Evolutionary conservation across 2,113 vertebrate genomes (phyloP), one percentile per base, ranked within the genome.

Genomic region (Rhombomys opimus): DNA sequence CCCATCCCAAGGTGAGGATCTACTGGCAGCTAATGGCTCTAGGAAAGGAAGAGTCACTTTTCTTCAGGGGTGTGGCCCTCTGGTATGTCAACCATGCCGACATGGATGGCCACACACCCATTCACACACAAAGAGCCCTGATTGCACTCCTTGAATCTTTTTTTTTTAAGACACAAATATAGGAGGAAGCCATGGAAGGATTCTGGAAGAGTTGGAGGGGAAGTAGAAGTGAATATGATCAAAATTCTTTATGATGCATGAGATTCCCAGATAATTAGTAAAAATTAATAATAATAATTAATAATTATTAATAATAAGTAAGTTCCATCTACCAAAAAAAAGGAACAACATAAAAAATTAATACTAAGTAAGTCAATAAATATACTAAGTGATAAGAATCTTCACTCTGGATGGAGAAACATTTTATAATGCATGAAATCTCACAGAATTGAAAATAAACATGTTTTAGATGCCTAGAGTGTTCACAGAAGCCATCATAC

Each of bases 121-220:
- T 4, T 59, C 11, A 59, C 52, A 57, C n/a, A 59, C 5, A 0
- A 2, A 4, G 2, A 14, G 1, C 32, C 54, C 20, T 59, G 3
- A 38, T 0, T 9, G 5, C 11, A 81, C 22, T 61, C 13, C 23
- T 2, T 61, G 32, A 27, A 25, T 81, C 52, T n/a, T 76, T 35
- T n/a, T 11, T n/a, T 61, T n/a, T n/a, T n/a, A 57, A 77, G 9
- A 5, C n/a, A 23, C 14, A 57, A 61, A 82, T n/a, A 35, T 82
- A 59, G 57, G 22, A 82, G 35, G 35, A 57, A 61, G 57, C 6
- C 35, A 25, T 61, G 35, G 57, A 7, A 82, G 12, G 35, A 61
- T 7, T 6, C 54, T 25, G 54, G 11, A 82, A 38, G 35, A 61
- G 80, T n/a, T 82, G 12, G 1, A 25, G 35, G 22, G 2, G 18